Evolutionary conservation across 2,113 vertebrate genomes (phyloP).

Genomic region (Symphodus melops): DNA sequence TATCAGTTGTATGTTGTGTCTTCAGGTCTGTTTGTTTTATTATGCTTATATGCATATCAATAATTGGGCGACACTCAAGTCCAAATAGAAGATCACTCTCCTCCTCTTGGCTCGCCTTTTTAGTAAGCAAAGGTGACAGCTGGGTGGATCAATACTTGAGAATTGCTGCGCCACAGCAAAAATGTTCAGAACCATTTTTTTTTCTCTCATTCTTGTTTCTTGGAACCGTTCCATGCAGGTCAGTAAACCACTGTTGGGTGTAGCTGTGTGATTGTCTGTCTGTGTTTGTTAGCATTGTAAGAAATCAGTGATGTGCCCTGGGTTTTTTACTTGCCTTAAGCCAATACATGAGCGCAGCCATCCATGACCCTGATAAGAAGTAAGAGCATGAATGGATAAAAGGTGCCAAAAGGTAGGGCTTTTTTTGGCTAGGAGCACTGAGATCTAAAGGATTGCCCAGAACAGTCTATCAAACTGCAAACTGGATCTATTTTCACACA

Average conservation of each 20-base stretch:
- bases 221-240: conserved; percentile 14
- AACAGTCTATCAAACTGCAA: not conserved
- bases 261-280: conserved; percentile 31
- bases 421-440: not conserved
- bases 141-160: conserved; percentile 24
- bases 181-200: conserved; percentile 34
- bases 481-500: conserved; percentile 1
- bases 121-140: conserved; percentile 26
- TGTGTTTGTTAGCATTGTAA: conserved; percentile 33
- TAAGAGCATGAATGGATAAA: conserved; percentile 5
- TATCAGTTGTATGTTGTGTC: not conserved
- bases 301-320: conserved; percentile 18
- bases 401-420: conserved; percentile 21
- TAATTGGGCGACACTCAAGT: conserved; percentile 6
- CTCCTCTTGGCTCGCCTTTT: conserved; percentile 14
- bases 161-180: conserved; percentile 32
- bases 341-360: not conserved
- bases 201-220: conserved; percentile 3
- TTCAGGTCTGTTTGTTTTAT: not conserved
- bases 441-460: conserved; percentile 2
- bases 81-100: conserved; percentile 23
- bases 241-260: conserved; percentile 45
- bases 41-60: conserved; percentile 2
- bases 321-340: conserved; percentile 10
- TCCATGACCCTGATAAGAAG: conserved; percentile 8